Evolutionary conservation across 37 sponge, comb jelly and placozoan genomes (phyloP), one percentile per base, ranked within the genome.

Genomic region (Agelas oroides): DNA sequence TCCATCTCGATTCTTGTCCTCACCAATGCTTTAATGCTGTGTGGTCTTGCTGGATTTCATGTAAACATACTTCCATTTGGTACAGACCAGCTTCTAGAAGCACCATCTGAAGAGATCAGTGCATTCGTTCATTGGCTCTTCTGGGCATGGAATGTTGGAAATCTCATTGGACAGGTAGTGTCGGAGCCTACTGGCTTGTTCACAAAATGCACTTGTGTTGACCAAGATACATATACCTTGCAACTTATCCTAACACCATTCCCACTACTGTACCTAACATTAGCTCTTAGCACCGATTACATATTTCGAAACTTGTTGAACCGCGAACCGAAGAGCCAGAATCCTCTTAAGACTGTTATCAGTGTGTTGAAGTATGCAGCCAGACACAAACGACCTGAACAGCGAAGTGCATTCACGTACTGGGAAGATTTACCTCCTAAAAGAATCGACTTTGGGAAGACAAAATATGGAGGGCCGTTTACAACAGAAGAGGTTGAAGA

Each of bases 61-160:
- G 61, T 53, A 13, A 70, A 82, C 33, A 58, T 82, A 12, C 28
- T 71, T 18, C 83, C 53, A 53, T 82, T 82, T 82, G 83, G 72
- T 36, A 52, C 71, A 8, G 72, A 82, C 73, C 83, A 82, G 57
- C 36, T 82, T 34, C 33, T 21, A 17, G 61, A 82, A 34, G 83
- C 35, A 21, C 35, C 83, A 53, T 31, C 59, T 20, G 62, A 71
- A 25, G 60, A 80, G 40, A 28, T 37, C 57, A 80, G 68, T 53
- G 52, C 71, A 21, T 55, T 82, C 73, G 55, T 71, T 14, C 83
- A 71, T 72, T 82, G 72, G 71, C 71, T 71, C 73, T 71, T 71
- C 83, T 82, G 83, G 83, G 71, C 37, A 13, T n/a, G 40, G 21
- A 33, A 59, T 53, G 27, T 71, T 21, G 41, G 73, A 6, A 6